phyloP scores from a whole-genome alignment of 2,797 vertebrate genomes.

The Oryzias sinensis region DNA sequence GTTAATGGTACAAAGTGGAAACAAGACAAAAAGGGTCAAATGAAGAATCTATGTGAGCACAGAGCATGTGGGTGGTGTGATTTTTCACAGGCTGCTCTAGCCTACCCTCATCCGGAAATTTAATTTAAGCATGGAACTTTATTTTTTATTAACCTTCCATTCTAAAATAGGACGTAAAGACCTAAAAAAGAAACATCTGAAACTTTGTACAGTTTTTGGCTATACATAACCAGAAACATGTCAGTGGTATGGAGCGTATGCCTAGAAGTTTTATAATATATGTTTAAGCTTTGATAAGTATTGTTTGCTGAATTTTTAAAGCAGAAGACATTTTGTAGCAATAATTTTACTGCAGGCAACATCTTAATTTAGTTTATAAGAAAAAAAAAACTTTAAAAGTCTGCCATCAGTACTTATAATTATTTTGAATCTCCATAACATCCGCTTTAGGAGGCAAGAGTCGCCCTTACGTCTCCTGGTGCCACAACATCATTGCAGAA shows the following conservation, averaged over 20 bases:
- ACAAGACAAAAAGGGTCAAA: conserved; percentile 12
- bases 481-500: conserved; percentile 99
- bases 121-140: background rate
- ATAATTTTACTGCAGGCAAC: too few relatives aligned
- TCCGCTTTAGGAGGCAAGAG: too few relatives aligned
- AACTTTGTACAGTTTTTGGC: background rate
- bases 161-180: background rate
- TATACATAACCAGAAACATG: background rate
- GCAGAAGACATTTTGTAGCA: too few relatives aligned
- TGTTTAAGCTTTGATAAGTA: background rate
- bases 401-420: too few relatives aligned
- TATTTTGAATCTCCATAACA: background rate
- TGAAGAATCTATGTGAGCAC: conserved; percentile 3
- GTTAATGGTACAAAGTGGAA: conserved; percentile 36
- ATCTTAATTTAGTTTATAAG: too few relatives aligned
- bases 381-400: too few relatives aligned
- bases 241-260: background rate
- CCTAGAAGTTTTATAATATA: background rate
- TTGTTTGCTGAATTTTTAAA: too few relatives aligned
- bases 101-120: background rate
- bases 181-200: background rate
- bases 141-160: background rate
- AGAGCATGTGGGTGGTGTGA: conserved; percentile 7
- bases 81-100: conserved; percentile 1
- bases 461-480: conserved; percentile 91